Base-by-base conservation (phyloP, 1,140 invertebrate species). In the Cherax quadricarinatus region DNA sequence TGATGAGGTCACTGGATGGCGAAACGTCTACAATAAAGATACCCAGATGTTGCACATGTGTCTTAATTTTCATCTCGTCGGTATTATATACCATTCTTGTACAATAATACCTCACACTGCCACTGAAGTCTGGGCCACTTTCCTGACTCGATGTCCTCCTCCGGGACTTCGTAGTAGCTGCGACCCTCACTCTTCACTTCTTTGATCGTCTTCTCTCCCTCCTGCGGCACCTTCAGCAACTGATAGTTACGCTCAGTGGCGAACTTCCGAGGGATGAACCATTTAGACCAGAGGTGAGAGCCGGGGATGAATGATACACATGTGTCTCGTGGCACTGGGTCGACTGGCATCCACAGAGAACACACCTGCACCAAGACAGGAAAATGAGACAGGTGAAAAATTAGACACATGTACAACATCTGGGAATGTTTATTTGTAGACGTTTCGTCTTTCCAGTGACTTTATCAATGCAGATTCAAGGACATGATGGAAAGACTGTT, bases 311-410 rank as follows among this genome's bases (percentile, higher is more conserved):
- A 94, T 48, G 94, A 83, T 0, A 93, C 88, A 18, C 94, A 93
- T 21, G 86, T 53, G 24, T 94, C 93, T 12, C 78, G 14, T 1
- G 94, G 88, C 18, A 94, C 94, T 0, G 91, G 79, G 83, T 95
- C 94, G 3, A 95, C 91, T 1, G 94, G 94, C 94, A 94, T 94
- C 94, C 94, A 94, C 12, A 94, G 94, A 0, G 94, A 94, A 66
- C 94, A 94, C 1, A 93, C 94, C 94, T 95, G 73, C 53, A 41
- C 12, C 70, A 21, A 41, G 30, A 41, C 30, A 60, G 16, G 57
- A 60, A 16, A 60, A 60, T 9, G 57, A 60, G 57, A 60, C 57
- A 10, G 57, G 9, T 16, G 16, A 16, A 60, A 60, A 60, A 60
- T 10, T 60, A 60, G 30, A 41, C 30, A 41, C 0, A 41, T 41